A percentile compares a stretch with the other conserved stretches of the same genome.
Conservation (phyloP, 2,888 invertebrate species). For the Drosophila ustulata region DNA sequence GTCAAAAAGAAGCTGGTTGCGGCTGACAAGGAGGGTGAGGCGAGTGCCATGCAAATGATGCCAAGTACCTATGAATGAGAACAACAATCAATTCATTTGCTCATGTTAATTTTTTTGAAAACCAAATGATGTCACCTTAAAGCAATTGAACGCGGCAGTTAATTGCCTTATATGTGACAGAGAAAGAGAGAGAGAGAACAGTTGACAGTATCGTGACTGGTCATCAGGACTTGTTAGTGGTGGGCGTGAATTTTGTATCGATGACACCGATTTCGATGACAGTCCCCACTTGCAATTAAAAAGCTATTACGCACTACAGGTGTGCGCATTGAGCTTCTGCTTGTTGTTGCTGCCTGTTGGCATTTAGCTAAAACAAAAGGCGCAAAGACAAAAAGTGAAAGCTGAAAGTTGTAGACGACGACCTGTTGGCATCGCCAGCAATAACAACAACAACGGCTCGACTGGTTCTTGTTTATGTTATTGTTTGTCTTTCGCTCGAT, state of each 20-base stretch:
- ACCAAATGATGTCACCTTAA: constrained; percentile 50
- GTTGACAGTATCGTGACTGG: background rate
- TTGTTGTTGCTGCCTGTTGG: constrained; percentile 21
- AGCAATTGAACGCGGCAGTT: constrained; percentile 40
- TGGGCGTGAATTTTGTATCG: constrained; percentile 38
- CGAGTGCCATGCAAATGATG: constrained; percentile 93
- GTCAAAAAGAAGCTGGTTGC: constrained; percentile 94
- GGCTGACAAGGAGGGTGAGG: constrained; percentile 88
- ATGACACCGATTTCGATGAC: constrained; percentile 41
- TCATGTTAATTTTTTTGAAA: constrained; percentile 29
- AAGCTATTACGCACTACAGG: constrained; percentile 52
- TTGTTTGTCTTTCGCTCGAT: constrained; percentile 39
- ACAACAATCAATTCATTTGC: constrained; percentile 58
- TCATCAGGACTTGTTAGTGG: constrained; percentile 16
- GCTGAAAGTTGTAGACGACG: constrained; percentile 68
- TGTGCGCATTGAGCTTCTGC: constrained; percentile 31
- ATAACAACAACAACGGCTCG: constrained; percentile 19
- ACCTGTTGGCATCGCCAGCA: constrained; percentile 53
- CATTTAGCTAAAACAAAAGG: constrained; percentile 67
- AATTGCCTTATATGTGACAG: constrained; percentile 17
- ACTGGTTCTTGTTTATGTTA: constrained; percentile 53
- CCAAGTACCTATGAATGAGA: constrained; percentile 89
- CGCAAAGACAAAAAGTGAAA: constrained; percentile 62
- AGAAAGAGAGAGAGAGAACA: background rate
- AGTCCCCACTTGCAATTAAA: constrained; percentile 53